Percentiles rank a stretch among this genome's conserved stretches.
Conservation (phyloP, 2,113 vertebrate species). For the Sphyrna mokarran region DNA sequence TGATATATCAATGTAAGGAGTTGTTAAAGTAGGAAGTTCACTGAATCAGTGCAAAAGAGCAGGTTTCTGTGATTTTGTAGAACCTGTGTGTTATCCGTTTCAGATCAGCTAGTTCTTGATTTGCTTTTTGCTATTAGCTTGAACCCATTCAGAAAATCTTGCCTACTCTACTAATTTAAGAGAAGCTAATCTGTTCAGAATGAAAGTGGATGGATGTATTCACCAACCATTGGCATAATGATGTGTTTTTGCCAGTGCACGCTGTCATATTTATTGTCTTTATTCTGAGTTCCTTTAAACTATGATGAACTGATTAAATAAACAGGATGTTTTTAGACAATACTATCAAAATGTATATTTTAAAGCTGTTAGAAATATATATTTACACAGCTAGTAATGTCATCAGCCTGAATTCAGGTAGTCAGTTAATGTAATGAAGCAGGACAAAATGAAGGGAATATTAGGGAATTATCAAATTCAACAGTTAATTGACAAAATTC, state of each 20-base stretch:
- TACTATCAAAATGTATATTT: neutral
- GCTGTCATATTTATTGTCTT: neutral
- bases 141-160: neutral
- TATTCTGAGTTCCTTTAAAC: neutral
- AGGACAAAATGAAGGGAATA: neutral
- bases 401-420: neutral
- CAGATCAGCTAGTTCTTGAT: neutral
- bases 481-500: neutral
- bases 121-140: neutral
- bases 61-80: neutral
- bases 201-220: neutral
- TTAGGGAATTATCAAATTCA: neutral
- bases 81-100: neutral
- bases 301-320: neutral
- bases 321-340: neutral
- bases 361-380: neutral
- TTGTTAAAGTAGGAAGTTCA: neutral
- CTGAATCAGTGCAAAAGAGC: neutral
- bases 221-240: neutral
- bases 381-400: neutral
- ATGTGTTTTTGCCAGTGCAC: neutral
- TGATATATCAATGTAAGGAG: neutral
- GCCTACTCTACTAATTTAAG: neutral
- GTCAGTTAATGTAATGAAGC: neutral
- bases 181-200: neutral